phyloP scores from a whole-genome alignment of 2,888 invertebrate genomes.

The Agriotes lineatus region DNA sequence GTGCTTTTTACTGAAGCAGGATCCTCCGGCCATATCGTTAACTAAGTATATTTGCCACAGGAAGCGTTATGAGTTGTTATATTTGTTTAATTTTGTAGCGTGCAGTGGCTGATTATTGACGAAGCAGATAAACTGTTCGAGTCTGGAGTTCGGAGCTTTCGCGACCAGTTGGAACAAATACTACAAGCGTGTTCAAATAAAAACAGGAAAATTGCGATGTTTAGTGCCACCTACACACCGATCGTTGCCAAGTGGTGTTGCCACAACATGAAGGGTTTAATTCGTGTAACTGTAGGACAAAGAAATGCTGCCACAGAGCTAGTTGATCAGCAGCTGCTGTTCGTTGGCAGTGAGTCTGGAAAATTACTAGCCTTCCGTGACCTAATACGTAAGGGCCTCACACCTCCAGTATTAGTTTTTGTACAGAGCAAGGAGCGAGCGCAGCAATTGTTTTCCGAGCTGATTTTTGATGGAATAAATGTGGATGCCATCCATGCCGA shows the following conservation, averaged over 20 bases:
- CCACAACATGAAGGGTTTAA: conserved; percentile 82
- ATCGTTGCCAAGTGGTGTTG: conserved; percentile 93
- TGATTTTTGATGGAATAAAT: conserved; percentile 92
- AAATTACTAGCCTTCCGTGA: conserved; percentile 90
- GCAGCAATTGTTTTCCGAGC: conserved; percentile 89
- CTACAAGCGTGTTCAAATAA: conserved; percentile 76
- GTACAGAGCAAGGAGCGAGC: conserved; percentile 92
- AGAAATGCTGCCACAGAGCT: conserved; percentile 89
- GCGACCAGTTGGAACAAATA: conserved; percentile 88
- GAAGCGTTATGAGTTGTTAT: too few species aligned
- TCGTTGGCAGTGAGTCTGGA: conserved; percentile 92
- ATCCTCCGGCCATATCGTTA: conserved; percentile 80
- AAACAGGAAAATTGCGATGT: conserved; percentile 79
- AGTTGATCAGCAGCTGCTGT: conserved; percentile 90
- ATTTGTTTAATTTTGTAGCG: too few species aligned
- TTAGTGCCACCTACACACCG: conserved; percentile 95
- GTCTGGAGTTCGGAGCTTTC: conserved; percentile 81
- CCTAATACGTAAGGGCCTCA: conserved; percentile 83
- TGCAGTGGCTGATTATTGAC: conserved; percentile 94
- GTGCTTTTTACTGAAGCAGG: conserved; percentile 85
- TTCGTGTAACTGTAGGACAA: conserved; percentile 87
- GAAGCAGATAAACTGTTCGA: conserved; percentile 98
- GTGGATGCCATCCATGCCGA: conserved; percentile 96
- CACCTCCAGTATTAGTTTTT: conserved; percentile 92
- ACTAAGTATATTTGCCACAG: conserved; percentile 74